Conservation (phyloP, 2,888 invertebrate species). For the Nebria salina region DNA sequence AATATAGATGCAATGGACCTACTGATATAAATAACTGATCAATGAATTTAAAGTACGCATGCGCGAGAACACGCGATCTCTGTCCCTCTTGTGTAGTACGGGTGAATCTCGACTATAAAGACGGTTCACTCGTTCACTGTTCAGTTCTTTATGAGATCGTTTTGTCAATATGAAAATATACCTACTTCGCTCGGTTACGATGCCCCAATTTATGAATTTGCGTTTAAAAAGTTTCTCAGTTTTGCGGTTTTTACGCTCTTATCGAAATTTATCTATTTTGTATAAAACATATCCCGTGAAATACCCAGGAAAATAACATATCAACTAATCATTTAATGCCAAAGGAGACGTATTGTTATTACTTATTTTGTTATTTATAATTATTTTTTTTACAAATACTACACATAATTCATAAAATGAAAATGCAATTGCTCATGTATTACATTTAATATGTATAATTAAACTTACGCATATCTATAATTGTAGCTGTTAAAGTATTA, state of each 20-base stretch:
- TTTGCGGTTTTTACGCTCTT: conserved; percentile 24
- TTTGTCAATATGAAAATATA: conserved; percentile 39
- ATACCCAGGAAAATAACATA: too few relatives aligned
- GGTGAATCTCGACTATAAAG: background rate
- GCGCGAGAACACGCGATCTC: background rate
- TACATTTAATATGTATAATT: too few relatives aligned
- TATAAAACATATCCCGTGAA: background rate
- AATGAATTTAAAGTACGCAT: background rate
- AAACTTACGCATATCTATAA: too few relatives aligned
- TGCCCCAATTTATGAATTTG: conserved; percentile 37
- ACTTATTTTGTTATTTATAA: too few relatives aligned
- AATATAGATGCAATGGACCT: too few relatives aligned
- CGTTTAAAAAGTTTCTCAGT: conserved; percentile 33
- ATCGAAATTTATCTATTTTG: background rate
- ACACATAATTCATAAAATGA: too few relatives aligned
- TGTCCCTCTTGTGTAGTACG: background rate
- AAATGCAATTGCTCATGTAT: too few relatives aligned
- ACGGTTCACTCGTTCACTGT: background rate
- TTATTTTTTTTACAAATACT: too few relatives aligned
- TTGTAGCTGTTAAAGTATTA: too few relatives aligned
- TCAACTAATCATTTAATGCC: too few relatives aligned
- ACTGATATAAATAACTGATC: background rate
- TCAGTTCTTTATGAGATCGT: conserved; percentile 34
- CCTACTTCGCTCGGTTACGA: conserved; percentile 17
- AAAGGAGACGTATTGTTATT: too few relatives aligned